Evolutionary conservation across 2,888 invertebrate genomes (phyloP).

Genomic region (Luperina nickerlii): DNA sequence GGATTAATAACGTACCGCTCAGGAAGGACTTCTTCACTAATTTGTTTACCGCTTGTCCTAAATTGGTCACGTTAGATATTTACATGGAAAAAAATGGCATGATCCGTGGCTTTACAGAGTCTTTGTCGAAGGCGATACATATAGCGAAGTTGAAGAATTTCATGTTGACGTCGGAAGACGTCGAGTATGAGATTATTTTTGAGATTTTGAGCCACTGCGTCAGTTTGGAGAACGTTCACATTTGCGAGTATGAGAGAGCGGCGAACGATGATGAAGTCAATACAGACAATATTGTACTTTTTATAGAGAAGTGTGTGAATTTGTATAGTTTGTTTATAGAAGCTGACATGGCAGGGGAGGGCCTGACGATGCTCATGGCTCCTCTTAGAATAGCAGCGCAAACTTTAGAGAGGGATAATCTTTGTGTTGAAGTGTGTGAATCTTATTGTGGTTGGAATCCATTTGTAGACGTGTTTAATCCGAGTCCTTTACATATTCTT

Average conservation of each 20-base stretch:
- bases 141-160: slow-evolving; percentile 71
- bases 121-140: slow-evolving; percentile 65
- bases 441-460: slow-evolving; percentile 74
- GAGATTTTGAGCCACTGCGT: slow-evolving; percentile 67
- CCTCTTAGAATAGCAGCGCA: slow-evolving; percentile 67
- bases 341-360: slow-evolving; percentile 69
- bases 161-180: slow-evolving; percentile 71
- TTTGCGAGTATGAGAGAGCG: slow-evolving; percentile 72
- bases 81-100: slow-evolving; percentile 67
- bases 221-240: slow-evolving; percentile 73
- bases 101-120: slow-evolving; percentile 61
- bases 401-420: slow-evolving; percentile 62
- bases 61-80: slow-evolving; percentile 71
- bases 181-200: slow-evolving; percentile 72
- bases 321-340: slow-evolving; percentile 76
- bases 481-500: slow-evolving; percentile 73
- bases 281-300: slow-evolving; percentile 49
- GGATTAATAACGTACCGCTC: slow-evolving; percentile 70
- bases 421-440: slow-evolving; percentile 72
- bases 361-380: slow-evolving; percentile 67
- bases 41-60: slow-evolving; percentile 68
- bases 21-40: slow-evolving; percentile 68
- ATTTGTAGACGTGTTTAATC: slow-evolving; percentile 75
- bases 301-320: slow-evolving; percentile 68
- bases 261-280: slow-evolving; percentile 47